Conservation (phyloP, 1,140 invertebrate species). For the Oryzaephilus surinamensis region DNA sequence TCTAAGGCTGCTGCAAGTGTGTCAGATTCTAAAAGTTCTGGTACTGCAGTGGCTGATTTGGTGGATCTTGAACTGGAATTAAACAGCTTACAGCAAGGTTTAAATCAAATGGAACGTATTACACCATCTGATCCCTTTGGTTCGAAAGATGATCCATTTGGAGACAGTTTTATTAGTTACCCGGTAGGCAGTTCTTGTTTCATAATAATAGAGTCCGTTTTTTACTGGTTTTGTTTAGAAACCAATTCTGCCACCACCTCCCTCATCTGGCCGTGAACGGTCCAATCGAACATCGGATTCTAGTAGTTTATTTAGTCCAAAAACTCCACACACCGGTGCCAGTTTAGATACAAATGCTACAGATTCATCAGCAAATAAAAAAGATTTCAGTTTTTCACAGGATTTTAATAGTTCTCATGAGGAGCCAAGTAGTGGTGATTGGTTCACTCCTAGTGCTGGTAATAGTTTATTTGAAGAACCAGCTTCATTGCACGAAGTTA, state of each 20-base stretch:
- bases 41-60: constrained; percentile 60
- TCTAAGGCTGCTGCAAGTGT: constrained; percentile 15
- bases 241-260: constrained; percentile 52
- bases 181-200: constrained; percentile 36
- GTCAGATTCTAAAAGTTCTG: constrained; percentile 13
- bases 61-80: constrained; percentile 90
- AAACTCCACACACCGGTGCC: constrained; percentile 25
- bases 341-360: constrained; percentile 16
- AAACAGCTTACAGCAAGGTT: constrained; percentile 76
- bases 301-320: constrained; percentile 31
- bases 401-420: constrained; percentile 26
- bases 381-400: constrained; percentile 21
- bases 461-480: constrained; percentile 30
- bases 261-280: constrained; percentile 40
- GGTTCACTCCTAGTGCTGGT: constrained; percentile 29
- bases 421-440: constrained; percentile 30
- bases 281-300: constrained; percentile 27
- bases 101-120: constrained; percentile 77
- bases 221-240: constrained; percentile 27
- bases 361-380: constrained; percentile 12
- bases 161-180: constrained; percentile 65
- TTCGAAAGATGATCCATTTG: constrained; percentile 45
- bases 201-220: neutral
- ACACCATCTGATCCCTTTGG: constrained; percentile 59
- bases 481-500: constrained; percentile 15